phyloP scores from a whole-genome alignment of 2,797 vertebrate species.

The Muscicapa comitata region DNA sequence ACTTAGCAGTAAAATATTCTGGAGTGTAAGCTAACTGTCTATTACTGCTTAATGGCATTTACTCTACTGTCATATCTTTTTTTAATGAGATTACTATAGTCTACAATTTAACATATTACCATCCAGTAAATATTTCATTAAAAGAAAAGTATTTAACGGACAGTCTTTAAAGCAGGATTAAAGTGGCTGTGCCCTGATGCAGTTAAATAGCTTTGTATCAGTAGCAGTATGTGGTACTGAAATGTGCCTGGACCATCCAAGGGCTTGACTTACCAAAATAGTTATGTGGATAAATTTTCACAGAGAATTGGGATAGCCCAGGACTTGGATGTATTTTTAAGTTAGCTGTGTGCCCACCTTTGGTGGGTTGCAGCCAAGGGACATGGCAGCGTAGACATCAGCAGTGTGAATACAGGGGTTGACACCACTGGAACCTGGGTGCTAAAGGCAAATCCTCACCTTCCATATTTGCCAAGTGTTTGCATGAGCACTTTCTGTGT shows the following conservation, averaged over 20 bases:
- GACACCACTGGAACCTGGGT: background rate
- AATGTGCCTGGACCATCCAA: background rate
- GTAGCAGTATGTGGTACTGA: background rate
- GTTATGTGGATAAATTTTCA: background rate
- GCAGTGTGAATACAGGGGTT: background rate
- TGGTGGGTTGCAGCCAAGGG: background rate
- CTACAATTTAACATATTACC: slow-evolving; percentile 42
- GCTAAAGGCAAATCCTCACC: background rate
- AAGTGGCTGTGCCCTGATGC: background rate
- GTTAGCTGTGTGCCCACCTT: background rate
- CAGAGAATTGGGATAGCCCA: background rate
- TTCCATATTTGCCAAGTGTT: background rate
- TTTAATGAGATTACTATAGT: slow-evolving; percentile 47
- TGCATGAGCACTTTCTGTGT: background rate
- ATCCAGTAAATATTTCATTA: slow-evolving; percentile 52
- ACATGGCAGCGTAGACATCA: rapidly evolving
- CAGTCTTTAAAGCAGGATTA: slow-evolving; percentile 32
- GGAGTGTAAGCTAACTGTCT: background rate
- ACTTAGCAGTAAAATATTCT: background rate
- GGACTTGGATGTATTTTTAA: background rate
- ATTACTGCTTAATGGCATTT: slow-evolving; percentile 26
- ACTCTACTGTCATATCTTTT: slow-evolving; percentile 35
- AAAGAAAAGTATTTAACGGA: slow-evolving; percentile 4
- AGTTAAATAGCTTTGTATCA: background rate
- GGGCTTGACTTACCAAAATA: background rate